Base-by-base conservation (phyloP, 53 echinoderm and acorn worm genomes). In the Luidia sarsii region DNA sequence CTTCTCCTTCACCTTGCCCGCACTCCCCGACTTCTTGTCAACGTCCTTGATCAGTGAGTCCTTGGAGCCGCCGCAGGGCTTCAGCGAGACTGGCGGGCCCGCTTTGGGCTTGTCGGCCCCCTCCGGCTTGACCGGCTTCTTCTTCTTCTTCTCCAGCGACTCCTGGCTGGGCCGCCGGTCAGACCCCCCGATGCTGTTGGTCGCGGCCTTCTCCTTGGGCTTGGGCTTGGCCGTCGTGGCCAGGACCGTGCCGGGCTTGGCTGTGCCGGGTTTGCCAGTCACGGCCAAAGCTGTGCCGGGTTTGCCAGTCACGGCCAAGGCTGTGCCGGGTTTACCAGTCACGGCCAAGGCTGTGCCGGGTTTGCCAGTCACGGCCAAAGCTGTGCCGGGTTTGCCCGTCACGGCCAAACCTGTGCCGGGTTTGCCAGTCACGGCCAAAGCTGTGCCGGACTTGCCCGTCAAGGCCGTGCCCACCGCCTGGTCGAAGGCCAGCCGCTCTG, bases 401-500 rank as follows among this genome's bases (percentile, higher is more conserved):
- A n/a, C n/a, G n/a, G n/a, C n/a, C n/a, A n/a, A n/a, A n/a, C n/a
- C n/a, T n/a, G n/a, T n/a, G n/a, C n/a, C n/a, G n/a, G n/a, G n/a
- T n/a, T n/a, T n/a, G n/a, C n/a, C n/a, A n/a, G n/a, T n/a, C n/a
- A n/a, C n/a, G n/a, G n/a, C n/a, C n/a, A n/a, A n/a, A n/a, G n/a
- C n/a, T n/a, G n/a, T n/a, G n/a, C n/a, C n/a, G n/a, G n/a, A n/a
- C n/a, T n/a, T n/a, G 36, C 39, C 45, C 7, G 37, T 31, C 14
- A 15, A 0, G 28, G 84, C 63, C 2, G 59, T 46, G 31, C 54
- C 53, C 37, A 73, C 73, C n/a, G 83, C 83, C 54, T 84, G 61
- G 37, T 72, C 83, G 30, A 84, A 84, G 41, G 71, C 84, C 11
- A 84, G 84, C 73, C 84, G 62, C 19, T 84, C 83, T 1, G 71